Base-by-base conservation (phyloP, 1,140 invertebrate genomes). In the Muscidifurax raptorellus region DNA sequence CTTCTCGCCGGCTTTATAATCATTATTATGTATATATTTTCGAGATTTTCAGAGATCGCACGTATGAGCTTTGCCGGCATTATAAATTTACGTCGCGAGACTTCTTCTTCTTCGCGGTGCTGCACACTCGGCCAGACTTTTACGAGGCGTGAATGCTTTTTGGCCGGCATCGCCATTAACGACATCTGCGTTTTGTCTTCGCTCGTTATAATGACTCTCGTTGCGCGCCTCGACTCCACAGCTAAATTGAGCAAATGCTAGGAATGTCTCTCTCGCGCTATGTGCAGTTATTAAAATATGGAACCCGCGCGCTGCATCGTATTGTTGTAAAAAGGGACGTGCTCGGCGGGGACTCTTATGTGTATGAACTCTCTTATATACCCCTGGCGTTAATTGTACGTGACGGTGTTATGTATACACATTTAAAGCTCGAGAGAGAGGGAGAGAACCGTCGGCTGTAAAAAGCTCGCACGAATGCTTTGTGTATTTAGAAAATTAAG, bases 131-230 rank as follows among this genome's bases (percentile, higher is more conserved):
- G 25, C n/a, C 69, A 15, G 80, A 82, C 80, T 71, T 82, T 82
- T 82, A 82, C 71, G 80, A 82, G 80, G 80, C 69, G 47, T 30
- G 44, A 52, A 59, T 27, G 71, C 15, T 25, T 32, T 30, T 79
- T 77, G 75, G 75, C 44, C 75, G 44, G n/a, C 44, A 27, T 18
- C 40, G 36, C 75, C 22, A 77, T 77, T 77, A 77, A 40, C 28
- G 71, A 30, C 44, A 47, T 77, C 44, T 52, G 75, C 75, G 44
- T 77, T 77, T 77, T 77, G 75, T 77, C 75, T 52, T 77, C 75
- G 75, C 40, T 28, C 75, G 75, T 77, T 52, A 77, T 52, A 59
- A 77, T 25, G 66, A 69, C 52, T n/a, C 18, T 7, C 18, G 5
- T 4, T 22, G 18, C 18, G 18, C 22, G 52, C 6, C 52, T 59